Base-by-base conservation (phyloP, 2,888 invertebrate species). In the Ormyrus nitidulus region DNA sequence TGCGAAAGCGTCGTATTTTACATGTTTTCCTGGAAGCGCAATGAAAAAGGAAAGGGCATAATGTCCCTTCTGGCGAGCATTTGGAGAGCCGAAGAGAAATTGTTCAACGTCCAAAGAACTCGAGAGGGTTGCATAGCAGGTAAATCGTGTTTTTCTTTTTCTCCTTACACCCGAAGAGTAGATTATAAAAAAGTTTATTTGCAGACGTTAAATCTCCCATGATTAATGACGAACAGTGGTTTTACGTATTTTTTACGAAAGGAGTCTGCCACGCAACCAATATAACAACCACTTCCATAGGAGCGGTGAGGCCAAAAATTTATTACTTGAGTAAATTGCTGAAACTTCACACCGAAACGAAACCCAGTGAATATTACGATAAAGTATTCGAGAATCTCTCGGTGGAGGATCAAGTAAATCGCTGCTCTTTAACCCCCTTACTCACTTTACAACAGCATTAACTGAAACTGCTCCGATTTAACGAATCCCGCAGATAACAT, bases 241-340 rank as follows among this genome's bases (percentile, higher is more conserved):
- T 86, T 19, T 86, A 88, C 34, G 88, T 90, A 3, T 85, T 85
- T 69, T 83, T 83, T 34, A 68, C 78, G 7, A 88, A 88, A 80
- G 64, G 84, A 0, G 8, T 34, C 0, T 51, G 72, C 13, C 83
- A 88, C 11, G 74, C 84, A 13, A 91, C 89, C 81, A 91, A 91
- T 6, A 85, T 91, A 5, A 84, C 91, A 46, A 85, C 87, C 2
- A 91, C 91, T 65, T 86, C 91, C 82, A 83, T 91, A 6, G 89
- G 89, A 5, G 91, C 92, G 61, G 89, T 89, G 49, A 86, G 92
- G 82, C 91, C 91, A 0, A 92, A 92, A 86, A 90, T 92, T 72
- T 91, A 91, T 82, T 89, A 90, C 10, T 87, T 92, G 68, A 79
- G 90, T 10, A 89, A 91, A 83, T 85, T 91, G 7, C 83, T 92